phyloP scores from a whole-genome alignment of 1,140 invertebrate species.

The Centruroides sculpturatus region DNA sequence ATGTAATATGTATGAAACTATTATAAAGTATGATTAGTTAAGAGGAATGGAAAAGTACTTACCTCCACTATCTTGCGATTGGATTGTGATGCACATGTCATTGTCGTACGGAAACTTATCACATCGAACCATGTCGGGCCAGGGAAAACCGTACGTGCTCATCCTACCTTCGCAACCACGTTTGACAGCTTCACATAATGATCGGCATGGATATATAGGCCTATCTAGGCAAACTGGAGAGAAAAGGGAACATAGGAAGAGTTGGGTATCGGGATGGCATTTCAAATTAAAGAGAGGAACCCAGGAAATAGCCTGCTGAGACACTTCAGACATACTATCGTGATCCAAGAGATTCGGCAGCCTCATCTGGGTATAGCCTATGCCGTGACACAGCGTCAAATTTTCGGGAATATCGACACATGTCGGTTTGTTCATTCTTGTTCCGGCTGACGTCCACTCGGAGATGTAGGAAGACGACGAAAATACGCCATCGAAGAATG shows the following conservation, averaged over 20 bases:
- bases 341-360: constrained; percentile 55
- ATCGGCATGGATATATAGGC: constrained; percentile 46
- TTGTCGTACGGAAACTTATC: constrained; percentile 49
- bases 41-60: too few relatives aligned
- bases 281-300: constrained; percentile 42
- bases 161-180: constrained; percentile 44
- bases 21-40: too few relatives aligned
- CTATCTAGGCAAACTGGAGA: constrained; percentile 50
- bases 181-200: constrained; percentile 46
- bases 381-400: constrained; percentile 46
- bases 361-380: constrained; percentile 51
- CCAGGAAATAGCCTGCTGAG: constrained; percentile 46
- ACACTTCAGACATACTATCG: constrained; percentile 46
- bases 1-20: too few relatives aligned
- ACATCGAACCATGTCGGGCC: constrained; percentile 53
- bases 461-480: too few relatives aligned
- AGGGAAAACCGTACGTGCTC: constrained; percentile 47
- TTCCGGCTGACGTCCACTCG: too few relatives aligned
- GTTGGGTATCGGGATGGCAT: constrained; percentile 50
- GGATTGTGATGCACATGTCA: constrained; percentile 46
- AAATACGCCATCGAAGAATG: too few relatives aligned
- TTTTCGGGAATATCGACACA: constrained; percentile 51
- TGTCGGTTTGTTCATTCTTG: constrained; percentile 8
- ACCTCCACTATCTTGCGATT: constrained; percentile 18
- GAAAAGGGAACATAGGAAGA: constrained; percentile 57